These are phyloP conservation scores for Lomographa bimaculata DNA, from an alignment of 2,888 invertebrate genomes.

Conservation along the genomic window DNA sequence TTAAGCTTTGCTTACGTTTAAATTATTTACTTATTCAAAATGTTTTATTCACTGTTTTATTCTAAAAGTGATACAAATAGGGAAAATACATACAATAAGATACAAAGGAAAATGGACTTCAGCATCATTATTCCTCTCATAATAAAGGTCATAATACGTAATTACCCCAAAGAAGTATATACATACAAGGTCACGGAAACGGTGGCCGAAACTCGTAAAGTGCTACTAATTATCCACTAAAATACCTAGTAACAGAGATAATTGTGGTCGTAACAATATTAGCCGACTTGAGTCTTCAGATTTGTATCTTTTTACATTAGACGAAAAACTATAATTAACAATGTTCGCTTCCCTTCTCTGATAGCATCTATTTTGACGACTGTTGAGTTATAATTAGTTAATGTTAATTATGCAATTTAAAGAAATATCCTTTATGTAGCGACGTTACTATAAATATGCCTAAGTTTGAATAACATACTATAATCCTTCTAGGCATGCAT, in stretches of 20 bases:
- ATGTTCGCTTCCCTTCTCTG: slow-evolving; percentile 13
- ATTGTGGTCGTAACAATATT: slow-evolving; percentile 30
- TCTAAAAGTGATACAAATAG: no score
- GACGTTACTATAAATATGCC: no score
- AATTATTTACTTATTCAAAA: no score
- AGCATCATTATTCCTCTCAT: slow-evolving; percentile 23
- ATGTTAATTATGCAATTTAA: no score
- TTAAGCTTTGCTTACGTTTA: no score
- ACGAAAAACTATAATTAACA: slow-evolving; percentile 22
- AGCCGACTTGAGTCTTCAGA: slow-evolving; percentile 26
- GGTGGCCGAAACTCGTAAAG: slow-evolving; percentile 30
- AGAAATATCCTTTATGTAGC: no score
- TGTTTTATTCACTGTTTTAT: no score
- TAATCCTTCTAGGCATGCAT: no score
- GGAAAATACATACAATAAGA: no score
- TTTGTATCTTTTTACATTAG: slow-evolving; percentile 37
- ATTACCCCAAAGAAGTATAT: slow-evolving; percentile 44
- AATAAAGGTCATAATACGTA: slow-evolving; percentile 25
- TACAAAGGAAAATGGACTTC: slow-evolving; percentile 27
- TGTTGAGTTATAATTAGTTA: no score
- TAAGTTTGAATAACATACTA: no score
- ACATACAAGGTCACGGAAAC: slow-evolving; percentile 43
- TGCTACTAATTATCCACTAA: slow-evolving; percentile 27
- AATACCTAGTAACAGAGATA: slow-evolving; percentile 28
- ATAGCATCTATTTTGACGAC: no score